Conservation (phyloP, 1,140 invertebrate genomes). For the Drosophila gunungcola region DNA sequence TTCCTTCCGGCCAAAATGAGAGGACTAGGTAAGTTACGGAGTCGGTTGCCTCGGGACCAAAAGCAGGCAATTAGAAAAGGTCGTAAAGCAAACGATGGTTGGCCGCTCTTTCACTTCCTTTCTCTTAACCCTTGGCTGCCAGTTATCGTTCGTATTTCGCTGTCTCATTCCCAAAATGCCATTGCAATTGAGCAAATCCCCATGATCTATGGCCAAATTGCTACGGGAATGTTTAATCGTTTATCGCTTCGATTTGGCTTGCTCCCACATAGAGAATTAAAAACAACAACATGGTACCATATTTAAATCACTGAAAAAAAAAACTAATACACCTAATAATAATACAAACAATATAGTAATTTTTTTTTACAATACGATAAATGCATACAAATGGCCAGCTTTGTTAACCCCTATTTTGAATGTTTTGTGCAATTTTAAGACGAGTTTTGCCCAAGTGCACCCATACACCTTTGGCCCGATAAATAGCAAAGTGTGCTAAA, state of each 20-base stretch:
- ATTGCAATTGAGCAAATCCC: conserved; percentile 40
- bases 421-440: background rate
- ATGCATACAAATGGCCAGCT: background rate
- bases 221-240: conserved; percentile 33
- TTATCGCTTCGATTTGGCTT: conserved; percentile 19
- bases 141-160: background rate
- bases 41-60: conserved; percentile 26
- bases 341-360: too few relatives aligned
- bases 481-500: conserved; percentile 55
- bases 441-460: background rate
- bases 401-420: background rate
- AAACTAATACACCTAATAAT: too few relatives aligned
- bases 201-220: conserved; percentile 39
- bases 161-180: conserved; percentile 2
- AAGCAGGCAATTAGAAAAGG: conserved; percentile 65
- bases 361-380: too few relatives aligned
- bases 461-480: conserved; percentile 22
- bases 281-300: background rate
- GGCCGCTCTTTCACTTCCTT: conserved; percentile 10
- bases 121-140: background rate
- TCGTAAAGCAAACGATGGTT: conserved; percentile 65
- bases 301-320: background rate
- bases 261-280: conserved; percentile 1
- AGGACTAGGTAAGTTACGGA: conserved; percentile 22
- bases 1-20: conserved; percentile 26